Evolutionary conservation across 2,113 vertebrate genomes (phyloP).

Genomic region (Bolborhynchus lineola): DNA sequence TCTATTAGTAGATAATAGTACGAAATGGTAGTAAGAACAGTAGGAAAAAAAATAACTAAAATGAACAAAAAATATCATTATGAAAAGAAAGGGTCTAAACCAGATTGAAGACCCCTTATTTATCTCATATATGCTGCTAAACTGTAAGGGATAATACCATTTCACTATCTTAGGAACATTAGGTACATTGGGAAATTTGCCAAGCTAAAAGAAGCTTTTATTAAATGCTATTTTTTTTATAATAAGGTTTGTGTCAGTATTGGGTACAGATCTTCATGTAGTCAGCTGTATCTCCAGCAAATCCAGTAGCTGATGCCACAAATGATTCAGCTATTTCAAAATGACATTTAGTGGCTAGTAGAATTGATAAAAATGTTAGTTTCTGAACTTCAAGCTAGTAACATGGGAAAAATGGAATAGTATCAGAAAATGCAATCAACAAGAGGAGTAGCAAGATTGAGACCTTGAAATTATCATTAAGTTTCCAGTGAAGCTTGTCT

Average conservation of each 20-base stretch:
- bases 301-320: not conserved
- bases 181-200: not conserved
- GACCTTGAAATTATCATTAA: not conserved
- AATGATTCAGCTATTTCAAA: not conserved
- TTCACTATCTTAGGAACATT: not conserved
- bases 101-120: not conserved
- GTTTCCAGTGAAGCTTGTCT: not conserved
- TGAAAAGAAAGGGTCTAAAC: not conserved
- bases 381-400: not conserved
- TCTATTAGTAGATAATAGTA: not conserved
- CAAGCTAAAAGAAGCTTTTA: not conserved
- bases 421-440: not conserved
- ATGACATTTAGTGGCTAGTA: not conserved
- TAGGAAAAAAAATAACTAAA: not conserved
- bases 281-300: not conserved
- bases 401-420: not conserved
- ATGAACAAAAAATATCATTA: rapidly evolving
- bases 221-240: not conserved
- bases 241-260: not conserved
- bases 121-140: not conserved
- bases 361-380: not conserved
- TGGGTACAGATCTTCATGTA: not conserved
- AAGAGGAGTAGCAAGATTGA: not conserved
- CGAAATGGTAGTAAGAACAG: not conserved
- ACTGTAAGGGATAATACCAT: not conserved